phyloP scores from a whole-genome alignment of 2,113 vertebrate species.

The Mustelus asterias region DNA sequence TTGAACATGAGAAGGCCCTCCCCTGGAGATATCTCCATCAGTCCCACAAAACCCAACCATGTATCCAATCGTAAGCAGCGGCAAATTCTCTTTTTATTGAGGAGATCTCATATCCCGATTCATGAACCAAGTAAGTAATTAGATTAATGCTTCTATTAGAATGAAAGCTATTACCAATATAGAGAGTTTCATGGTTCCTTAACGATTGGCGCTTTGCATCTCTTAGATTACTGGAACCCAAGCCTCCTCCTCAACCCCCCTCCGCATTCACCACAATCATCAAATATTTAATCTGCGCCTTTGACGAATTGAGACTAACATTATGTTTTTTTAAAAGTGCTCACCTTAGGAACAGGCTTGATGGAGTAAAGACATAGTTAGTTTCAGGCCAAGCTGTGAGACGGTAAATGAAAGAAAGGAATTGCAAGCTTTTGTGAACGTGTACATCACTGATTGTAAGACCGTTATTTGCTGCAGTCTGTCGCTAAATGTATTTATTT shows the following conservation, averaged over 20 bases:
- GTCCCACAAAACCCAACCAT: not conserved
- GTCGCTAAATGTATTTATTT: too few relatives aligned
- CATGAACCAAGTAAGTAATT: not conserved
- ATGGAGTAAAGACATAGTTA: not conserved
- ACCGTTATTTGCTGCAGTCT: not conserved
- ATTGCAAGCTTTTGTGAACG: not conserved
- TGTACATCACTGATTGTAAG: not conserved
- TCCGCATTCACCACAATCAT: not conserved
- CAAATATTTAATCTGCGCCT: not conserved
- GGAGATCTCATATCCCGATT: not conserved
- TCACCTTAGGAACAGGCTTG: not conserved
- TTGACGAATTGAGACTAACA: not conserved
- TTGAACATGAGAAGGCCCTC: not conserved
- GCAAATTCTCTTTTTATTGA: not conserved
- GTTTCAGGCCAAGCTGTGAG: not conserved
- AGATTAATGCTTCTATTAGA: not conserved
- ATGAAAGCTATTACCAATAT: not conserved
- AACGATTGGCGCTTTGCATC: not conserved
- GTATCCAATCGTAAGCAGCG: not conserved
- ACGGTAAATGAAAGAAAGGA: not conserved
- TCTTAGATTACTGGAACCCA: not conserved
- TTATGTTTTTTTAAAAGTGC: not conserved
- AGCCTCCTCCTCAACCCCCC: not conserved
- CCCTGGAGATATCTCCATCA: not conserved
- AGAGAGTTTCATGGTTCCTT: not conserved